Evolutionary conservation across 2,113 vertebrate species (phyloP).

Genomic region (Eudyptes chrysolophus): DNA sequence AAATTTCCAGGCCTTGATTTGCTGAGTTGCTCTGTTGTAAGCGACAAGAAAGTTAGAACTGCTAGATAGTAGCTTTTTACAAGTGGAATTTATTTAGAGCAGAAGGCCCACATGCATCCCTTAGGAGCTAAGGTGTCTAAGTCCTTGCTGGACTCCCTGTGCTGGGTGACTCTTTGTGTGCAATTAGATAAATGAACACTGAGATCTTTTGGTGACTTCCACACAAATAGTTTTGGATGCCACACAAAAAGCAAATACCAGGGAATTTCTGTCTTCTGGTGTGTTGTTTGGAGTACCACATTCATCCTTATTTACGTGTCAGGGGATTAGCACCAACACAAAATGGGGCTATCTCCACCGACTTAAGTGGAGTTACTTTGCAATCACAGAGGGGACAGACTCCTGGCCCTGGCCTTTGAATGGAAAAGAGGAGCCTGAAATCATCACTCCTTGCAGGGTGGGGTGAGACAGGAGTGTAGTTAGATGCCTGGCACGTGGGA

Average conservation of each 20-base stretch:
- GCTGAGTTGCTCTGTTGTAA: not conserved
- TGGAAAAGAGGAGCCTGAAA: not conserved
- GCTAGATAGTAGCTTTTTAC: not conserved
- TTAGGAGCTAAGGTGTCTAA: not conserved
- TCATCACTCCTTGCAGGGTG: not conserved
- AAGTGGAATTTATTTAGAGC: not conserved
- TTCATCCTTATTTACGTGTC: not conserved
- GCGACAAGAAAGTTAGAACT: not conserved
- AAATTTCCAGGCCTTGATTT: not conserved
- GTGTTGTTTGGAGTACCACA: not conserved
- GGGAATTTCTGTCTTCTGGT: not conserved
- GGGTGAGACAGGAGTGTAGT: not conserved
- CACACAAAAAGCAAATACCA: not conserved
- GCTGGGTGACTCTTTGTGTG: not conserved
- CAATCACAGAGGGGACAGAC: not conserved
- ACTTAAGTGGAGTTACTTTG: not conserved
- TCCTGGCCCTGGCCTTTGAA: not conserved
- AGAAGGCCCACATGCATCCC: not conserved
- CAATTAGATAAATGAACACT: no score
- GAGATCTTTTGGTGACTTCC: not conserved
- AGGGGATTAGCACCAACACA: not conserved
- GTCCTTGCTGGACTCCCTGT: not conserved
- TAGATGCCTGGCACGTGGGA: not conserved
- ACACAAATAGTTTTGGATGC: not conserved
- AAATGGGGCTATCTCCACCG: not conserved